Conservation (phyloP, 37 sponge, comb jelly and placozoan species). For the Petrosia ficiformis region DNA sequence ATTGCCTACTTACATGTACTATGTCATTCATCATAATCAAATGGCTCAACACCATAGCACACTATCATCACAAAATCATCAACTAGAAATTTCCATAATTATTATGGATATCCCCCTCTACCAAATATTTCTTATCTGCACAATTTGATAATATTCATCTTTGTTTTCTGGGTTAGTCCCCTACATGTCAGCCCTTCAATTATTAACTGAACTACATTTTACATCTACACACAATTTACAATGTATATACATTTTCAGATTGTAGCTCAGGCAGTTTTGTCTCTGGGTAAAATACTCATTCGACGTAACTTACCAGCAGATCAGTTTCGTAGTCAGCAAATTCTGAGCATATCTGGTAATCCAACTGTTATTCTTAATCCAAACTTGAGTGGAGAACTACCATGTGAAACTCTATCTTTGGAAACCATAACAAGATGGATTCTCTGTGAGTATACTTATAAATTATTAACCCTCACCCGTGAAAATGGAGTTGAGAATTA, state of each 20-base stretch:
- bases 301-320: slow-evolving; percentile 75
- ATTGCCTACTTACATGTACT: neutral
- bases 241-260: slow-evolving; percentile 28
- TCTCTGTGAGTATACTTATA: slow-evolving; percentile 50
- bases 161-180: too few species aligned
- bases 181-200: too few species aligned
- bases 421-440: slow-evolving; percentile 87
- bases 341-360: slow-evolving; percentile 50
- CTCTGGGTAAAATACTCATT: slow-evolving; percentile 54
- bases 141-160: too few species aligned
- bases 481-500: neutral
- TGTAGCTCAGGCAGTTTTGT: slow-evolving; percentile 70
- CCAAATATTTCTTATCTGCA: too few species aligned
- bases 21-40: too few species aligned
- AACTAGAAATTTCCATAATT: too few species aligned
- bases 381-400: slow-evolving; percentile 60
- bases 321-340: slow-evolving; percentile 53
- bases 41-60: too few species aligned
- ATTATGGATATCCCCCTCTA: too few species aligned
- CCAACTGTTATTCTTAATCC: slow-evolving; percentile 74
- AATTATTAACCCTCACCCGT: neutral
- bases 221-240: neutral
- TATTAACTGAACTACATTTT: too few species aligned
- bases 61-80: too few species aligned
- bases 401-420: slow-evolving; percentile 81